These are phyloP conservation scores for Sitta carolinensis DNA, from an alignment of 2,797 vertebrate species.

Conservation along the genomic window DNA sequence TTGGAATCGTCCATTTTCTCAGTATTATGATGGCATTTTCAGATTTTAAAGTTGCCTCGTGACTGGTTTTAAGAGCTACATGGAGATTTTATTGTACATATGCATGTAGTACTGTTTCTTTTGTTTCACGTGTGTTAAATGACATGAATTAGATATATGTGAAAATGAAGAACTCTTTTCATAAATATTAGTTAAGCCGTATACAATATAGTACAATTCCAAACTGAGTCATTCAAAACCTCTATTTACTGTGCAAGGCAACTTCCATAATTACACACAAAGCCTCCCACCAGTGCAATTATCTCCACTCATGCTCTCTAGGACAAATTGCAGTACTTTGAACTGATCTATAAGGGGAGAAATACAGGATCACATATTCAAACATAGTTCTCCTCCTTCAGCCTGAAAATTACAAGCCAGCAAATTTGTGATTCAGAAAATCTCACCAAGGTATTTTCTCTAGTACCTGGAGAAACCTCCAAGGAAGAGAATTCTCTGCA, in stretches of 20 bases:
- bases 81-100: neutral
- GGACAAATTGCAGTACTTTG: neutral
- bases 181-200: neutral
- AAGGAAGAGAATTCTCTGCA: neutral
- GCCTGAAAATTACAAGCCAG: neutral
- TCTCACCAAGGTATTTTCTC: neutral
- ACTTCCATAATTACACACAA: neutral
- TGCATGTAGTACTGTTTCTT: neutral
- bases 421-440: neutral
- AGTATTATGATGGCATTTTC: neutral
- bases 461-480: neutral
- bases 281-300: neutral
- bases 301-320: neutral
- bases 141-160: neutral
- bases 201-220: neutral
- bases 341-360: neutral
- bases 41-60: neutral
- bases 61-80: neutral
- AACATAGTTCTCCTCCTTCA: neutral
- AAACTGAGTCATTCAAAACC: neutral
- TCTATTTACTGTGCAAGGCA: neutral
- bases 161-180: neutral
- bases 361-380: neutral
- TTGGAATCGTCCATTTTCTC: neutral
- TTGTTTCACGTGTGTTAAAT: neutral